Percentiles rank a stretch among this genome's conserved stretches.
These are phyloP conservation scores for Pao palembangensis DNA, from an alignment of 2,113 vertebrate genomes.

Conservation along the genomic window DNA sequence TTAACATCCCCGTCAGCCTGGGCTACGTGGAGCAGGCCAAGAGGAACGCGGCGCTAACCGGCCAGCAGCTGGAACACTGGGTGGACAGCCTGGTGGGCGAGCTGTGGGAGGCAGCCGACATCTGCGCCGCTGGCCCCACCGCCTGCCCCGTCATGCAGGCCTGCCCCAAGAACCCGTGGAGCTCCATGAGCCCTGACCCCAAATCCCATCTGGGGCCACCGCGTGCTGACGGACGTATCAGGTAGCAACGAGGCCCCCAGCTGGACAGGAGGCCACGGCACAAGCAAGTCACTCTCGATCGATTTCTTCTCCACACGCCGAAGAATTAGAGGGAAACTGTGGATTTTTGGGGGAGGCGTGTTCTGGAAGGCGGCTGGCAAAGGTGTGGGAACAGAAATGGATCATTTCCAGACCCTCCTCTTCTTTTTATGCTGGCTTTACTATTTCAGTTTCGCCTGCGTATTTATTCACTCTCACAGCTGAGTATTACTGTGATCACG, in stretches of 20 bases:
- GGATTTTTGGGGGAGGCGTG: conserved; percentile 6
- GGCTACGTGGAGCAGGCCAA: conserved; percentile 83
- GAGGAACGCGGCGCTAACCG: conserved; percentile 80
- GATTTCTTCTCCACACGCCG: neutral
- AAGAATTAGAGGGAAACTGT: conserved; percentile 19
- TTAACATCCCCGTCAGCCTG: conserved; percentile 85
- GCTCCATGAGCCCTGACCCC: conserved; percentile 93
- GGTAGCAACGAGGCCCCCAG: conserved; percentile 83
- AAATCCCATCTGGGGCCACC: conserved; percentile 87
- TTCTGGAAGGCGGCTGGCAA: too few relatives aligned
- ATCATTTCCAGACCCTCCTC: conserved; percentile 34
- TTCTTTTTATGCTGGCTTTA: conserved; percentile 58
- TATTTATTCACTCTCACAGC: conserved; percentile 66
- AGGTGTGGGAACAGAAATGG: conserved; percentile 26
- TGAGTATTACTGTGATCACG: conserved; percentile 70
- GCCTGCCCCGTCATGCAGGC: conserved; percentile 89
- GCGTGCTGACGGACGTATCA: conserved; percentile 86
- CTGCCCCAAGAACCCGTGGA: conserved; percentile 91
- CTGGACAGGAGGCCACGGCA: conserved; percentile 61
- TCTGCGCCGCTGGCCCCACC: conserved; percentile 80
- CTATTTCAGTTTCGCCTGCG: conserved; percentile 58
- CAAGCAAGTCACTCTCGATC: conserved; percentile 40
- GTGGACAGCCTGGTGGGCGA: conserved; percentile 83
- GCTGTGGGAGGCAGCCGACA: conserved; percentile 87
- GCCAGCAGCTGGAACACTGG: conserved; percentile 84